Percentiles rank a stretch among this genome's conserved stretches.
These are phyloP conservation scores for Macrosiphum euphorbiae DNA, from an alignment of 2,888 invertebrate genomes.

Conservation along the genomic window DNA sequence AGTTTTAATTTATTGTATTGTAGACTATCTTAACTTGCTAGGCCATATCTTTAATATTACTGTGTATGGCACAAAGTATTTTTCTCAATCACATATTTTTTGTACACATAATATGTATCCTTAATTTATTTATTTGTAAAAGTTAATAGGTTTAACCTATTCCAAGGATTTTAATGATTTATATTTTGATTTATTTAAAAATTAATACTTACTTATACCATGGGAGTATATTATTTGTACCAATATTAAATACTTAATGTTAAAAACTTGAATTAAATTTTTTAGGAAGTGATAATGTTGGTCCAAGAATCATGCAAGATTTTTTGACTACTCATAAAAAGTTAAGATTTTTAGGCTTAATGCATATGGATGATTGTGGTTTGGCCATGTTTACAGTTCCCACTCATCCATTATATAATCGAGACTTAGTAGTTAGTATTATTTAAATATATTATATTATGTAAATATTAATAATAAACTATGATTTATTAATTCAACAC, in stretches of 20 bases:
- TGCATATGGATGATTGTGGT: constrained; percentile 74
- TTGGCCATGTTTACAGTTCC: constrained; percentile 73
- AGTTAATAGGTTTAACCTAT: too few species aligned
- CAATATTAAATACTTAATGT: background rate
- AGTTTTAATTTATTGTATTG: constrained; percentile 63
- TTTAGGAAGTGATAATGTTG: constrained; percentile 73
- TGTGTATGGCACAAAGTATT: background rate
- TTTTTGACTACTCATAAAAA: constrained; percentile 72
- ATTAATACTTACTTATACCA: background rate
- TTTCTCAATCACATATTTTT: background rate
- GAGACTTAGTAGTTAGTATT: constrained; percentile 71
- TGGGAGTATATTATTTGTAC: background rate
- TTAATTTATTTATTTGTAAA: too few species aligned
- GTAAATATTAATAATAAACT: constrained; percentile 10
- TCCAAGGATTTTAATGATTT: background rate
- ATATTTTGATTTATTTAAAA: background rate
- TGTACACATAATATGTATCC: background rate
- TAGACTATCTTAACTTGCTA: background rate
- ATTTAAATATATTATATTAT: constrained; percentile 23
- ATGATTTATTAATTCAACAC: background rate
- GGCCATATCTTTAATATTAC: background rate
- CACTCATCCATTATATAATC: constrained; percentile 70
- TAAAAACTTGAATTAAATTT: constrained; percentile 18
- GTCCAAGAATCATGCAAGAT: constrained; percentile 71
- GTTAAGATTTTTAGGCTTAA: constrained; percentile 74